Evolutionary conservation across 2,888 invertebrate species (phyloP), one percentile per base, ranked within the genome.

Genomic region (Caenorhabditis becei): DNA sequence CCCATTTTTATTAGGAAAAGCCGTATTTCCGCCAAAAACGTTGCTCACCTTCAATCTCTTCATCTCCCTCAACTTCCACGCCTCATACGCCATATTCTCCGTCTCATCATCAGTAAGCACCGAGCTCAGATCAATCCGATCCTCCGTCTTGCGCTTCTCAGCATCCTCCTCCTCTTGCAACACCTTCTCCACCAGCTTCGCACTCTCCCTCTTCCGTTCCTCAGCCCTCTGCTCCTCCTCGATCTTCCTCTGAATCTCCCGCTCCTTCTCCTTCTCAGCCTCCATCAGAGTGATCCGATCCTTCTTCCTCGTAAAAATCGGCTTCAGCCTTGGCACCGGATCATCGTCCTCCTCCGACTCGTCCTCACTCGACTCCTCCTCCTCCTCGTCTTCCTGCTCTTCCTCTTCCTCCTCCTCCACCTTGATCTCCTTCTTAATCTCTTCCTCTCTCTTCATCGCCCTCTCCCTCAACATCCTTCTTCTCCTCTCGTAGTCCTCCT

Each of bases 31-130:
- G 11, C 1, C 1, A 20, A 41, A 54, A 11, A 26, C 1, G 14
- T 8, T n/a, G 91, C 98, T 97, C 1, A 98, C 94, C 92, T 99
- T 99, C 85, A 99, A 95, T 58, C 99, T 93, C 91, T 96, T 97
- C 91, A 99, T 93, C 93, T 99, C 99, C 23, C 99, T 93, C 35
- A 98, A 92, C 92, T 99, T 99, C 99, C 99, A 99, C 0, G 95
- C 94, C 92, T 99, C 87, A 61, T 87, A 86, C 2, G 86, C 84
- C 56, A 91, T 82, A 70, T 91, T 89, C 65, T 91, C 90, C 58
- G 87, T 88, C 77, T 91, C 91, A 75, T 91, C 91, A 56, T 91
- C 91, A 18, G 91, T 91, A 24, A 81, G 66, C 10, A 91, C 89
- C 8, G 90, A 85, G 4, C 69, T 75, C 56, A 91, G 77, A 65